Base-by-base conservation (phyloP, 2,113 vertebrate genomes). In the Sapajus apella region DNA sequence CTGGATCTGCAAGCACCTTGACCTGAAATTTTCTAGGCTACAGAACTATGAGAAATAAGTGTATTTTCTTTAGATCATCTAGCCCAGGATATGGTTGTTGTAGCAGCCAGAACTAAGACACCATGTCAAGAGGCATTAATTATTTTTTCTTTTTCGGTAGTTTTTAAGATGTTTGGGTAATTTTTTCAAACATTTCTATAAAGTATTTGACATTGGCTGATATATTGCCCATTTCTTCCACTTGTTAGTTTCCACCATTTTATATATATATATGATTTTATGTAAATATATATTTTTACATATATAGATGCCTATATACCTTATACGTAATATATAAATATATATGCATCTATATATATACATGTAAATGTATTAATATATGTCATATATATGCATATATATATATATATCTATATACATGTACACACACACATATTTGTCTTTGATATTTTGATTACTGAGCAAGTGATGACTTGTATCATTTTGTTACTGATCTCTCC, bases 11-110 rank as follows among this genome's bases (percentile, higher is more conserved):
- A 20, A 64, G 30, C 21, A 79, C 11, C 20, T 37, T 80, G 21
- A 21, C 68, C 30, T 56, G 37, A 8, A 6, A 87, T 70, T 40
- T 35, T 45, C 13, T 25, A 16, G 30, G 58, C 27, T 32, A 25
- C 2, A 77, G 1, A n/a, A 90, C 8, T n/a, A 43, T n/a, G n/a
- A 66, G 14, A 68, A 32, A 50, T 40, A 75, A 64, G 32, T 66
- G 4, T 64, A 18, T 30, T 5, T 12, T 45, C 10, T 7, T 76
- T 23, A 40, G 9, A 2, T 8, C 27, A 0, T 3, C 18, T 30
- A 25, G 55, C 4, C 43, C 76, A 25, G 50, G 11, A 64, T 43
- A 35, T 43, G 55, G 35, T 86, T 18, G 20, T 40, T 20, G 35
- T 25, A 35, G 27, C 2, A 66, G 4, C 25, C 21, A 8, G 4